Evolutionary conservation across 1,140 invertebrate species (phyloP).

Genomic region (Atta colombica): DNA sequence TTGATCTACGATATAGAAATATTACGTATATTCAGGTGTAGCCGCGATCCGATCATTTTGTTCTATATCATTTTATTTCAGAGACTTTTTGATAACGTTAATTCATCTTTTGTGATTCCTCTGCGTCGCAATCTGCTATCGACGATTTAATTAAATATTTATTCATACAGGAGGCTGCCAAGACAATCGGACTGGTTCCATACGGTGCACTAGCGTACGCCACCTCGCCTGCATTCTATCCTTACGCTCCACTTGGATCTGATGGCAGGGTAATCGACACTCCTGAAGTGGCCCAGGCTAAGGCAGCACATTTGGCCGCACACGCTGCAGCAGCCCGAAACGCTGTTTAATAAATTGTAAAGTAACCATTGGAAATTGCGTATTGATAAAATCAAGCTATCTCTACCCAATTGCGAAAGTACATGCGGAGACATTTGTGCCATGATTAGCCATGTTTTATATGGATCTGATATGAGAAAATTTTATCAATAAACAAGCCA

Average conservation of each 20-base stretch:
- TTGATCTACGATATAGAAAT: background rate
- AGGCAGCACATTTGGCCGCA: conserved; percentile 87
- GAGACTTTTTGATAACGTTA: background rate
- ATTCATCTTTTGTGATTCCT: background rate
- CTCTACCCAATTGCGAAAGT: background rate
- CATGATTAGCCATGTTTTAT: conserved; percentile 11
- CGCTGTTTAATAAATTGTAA: background rate
- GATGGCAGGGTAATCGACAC: conserved; percentile 80
- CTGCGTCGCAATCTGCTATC: background rate
- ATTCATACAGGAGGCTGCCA: conserved; percentile 78
- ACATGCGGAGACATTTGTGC: background rate
- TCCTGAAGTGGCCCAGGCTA: conserved; percentile 86
- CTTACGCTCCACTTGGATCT: conserved; percentile 78
- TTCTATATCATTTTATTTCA: background rate
- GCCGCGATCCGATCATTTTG: background rate
- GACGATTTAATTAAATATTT: conserved; percentile 10
- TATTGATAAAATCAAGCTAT: conserved; percentile 24
- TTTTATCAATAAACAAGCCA: conserved; percentile 33
- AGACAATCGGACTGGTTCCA: conserved; percentile 73
- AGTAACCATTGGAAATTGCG: conserved; percentile 1
- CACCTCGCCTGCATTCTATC: conserved; percentile 83
- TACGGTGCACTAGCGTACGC: conserved; percentile 80
- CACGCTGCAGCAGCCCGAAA: conserved; percentile 84
- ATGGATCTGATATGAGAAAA: conserved; percentile 43
- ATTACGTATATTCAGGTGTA: background rate